phyloP scores from a whole-genome alignment of 1,140 invertebrate species.

The Rhagoletis pomonella region DNA sequence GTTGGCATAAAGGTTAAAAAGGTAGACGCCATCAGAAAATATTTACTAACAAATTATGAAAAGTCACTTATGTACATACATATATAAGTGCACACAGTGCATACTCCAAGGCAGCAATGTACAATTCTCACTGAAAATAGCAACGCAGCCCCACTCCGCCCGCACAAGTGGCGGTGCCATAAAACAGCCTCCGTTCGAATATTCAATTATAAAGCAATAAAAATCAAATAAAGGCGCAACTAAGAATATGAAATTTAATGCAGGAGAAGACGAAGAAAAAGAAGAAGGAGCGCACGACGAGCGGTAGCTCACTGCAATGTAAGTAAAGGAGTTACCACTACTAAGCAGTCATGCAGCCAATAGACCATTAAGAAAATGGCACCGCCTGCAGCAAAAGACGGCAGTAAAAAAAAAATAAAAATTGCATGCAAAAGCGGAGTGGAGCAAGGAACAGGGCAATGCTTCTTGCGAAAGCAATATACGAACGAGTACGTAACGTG shows the following conservation, averaged over 20 bases:
- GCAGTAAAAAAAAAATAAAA: background rate
- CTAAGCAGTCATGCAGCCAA: constrained; percentile 28
- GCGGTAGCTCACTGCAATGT: background rate
- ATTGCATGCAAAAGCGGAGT: background rate
- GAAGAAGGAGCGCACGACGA: background rate
- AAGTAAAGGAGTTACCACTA: background rate
- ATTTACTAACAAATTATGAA: too few species aligned
- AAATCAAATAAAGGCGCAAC: constrained; percentile 30
- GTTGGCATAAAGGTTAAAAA: too few species aligned
- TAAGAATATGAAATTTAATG: constrained; percentile 14
- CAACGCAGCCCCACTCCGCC: too few species aligned
- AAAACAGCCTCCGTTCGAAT: constrained; percentile 25
- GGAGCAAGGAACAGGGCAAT: background rate
- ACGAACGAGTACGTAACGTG: background rate
- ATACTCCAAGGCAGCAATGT: too few species aligned
- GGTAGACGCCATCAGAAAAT: too few species aligned
- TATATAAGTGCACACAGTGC: too few species aligned
- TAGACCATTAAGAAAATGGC: constrained; percentile 32
- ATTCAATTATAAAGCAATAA: constrained; percentile 51
- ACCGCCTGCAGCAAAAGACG: background rate
- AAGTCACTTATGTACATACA: too few species aligned
- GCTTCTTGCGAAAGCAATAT: background rate
- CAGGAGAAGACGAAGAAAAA: background rate
- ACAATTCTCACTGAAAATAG: too few species aligned
- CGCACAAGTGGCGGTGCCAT: too few species aligned